Conservation (phyloP, 2,888 invertebrate genomes). For the Drosophila gaucha region DNA sequence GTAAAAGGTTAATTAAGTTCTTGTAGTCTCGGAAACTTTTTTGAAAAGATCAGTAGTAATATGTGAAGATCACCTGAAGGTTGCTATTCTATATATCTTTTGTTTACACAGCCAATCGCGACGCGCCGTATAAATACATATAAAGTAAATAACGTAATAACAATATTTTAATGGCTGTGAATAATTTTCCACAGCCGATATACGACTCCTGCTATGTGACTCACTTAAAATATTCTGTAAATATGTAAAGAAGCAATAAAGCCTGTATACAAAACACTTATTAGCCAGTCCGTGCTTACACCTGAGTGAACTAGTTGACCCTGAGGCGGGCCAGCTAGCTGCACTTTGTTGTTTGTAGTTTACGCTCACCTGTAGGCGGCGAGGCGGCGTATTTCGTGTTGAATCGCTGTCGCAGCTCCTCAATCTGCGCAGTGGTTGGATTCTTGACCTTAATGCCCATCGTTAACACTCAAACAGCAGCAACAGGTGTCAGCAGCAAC, state of each 20-base stretch:
- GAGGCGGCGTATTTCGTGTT: constrained; percentile 77
- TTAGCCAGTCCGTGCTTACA: constrained; percentile 2
- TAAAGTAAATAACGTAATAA: constrained; percentile 13
- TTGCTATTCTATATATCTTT: background rate
- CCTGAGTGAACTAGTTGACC: constrained; percentile 3
- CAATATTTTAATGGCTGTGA: constrained; percentile 14
- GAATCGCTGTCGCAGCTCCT: constrained; percentile 81
- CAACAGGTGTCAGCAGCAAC: constrained; percentile 26
- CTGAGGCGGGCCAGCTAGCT: background rate
- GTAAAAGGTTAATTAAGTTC: background rate
- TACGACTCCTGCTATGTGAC: background rate
- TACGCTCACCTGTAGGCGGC: constrained; percentile 73
- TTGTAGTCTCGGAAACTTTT: background rate
- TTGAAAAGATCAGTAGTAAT: background rate
- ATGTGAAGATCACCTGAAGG: constrained; percentile 3
- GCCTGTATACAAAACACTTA: constrained; percentile 5
- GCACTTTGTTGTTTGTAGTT: background rate
- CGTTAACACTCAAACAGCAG: constrained; percentile 12
- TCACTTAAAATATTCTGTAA: constrained; percentile 9
- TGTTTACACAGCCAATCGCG: constrained; percentile 7
- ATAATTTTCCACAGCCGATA: constrained; percentile 7
- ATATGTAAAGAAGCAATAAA: background rate
- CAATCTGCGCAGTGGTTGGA: constrained; percentile 76
- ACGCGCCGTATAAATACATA: constrained; percentile 1
- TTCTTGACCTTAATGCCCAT: constrained; percentile 72